A percentile compares a stretch with the other conserved stretches of the same genome.
Evolutionary conservation across 1,140 invertebrate species (phyloP).

Genomic region (Trichonephila clavipes): DNA sequence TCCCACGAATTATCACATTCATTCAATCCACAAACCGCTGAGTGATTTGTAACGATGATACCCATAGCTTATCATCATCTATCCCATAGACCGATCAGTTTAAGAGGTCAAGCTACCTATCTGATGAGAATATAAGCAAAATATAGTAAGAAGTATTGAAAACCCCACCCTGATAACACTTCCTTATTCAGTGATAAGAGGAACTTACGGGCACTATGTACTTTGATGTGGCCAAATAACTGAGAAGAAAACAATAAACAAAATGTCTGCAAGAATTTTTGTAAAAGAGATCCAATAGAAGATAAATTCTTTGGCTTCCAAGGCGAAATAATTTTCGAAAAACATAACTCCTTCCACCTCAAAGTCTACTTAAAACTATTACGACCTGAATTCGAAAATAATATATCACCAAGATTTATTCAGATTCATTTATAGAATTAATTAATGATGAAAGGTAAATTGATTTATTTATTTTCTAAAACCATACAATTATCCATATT

Average conservation of each 20-base stretch:
- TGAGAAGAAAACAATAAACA: background rate
- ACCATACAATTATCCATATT: too few relatives aligned
- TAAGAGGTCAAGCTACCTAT: conserved; percentile 44
- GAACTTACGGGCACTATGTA: background rate
- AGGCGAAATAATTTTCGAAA: too few relatives aligned
- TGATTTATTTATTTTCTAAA: too few relatives aligned
- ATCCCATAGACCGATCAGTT: background rate
- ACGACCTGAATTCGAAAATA: too few relatives aligned
- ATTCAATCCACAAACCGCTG: background rate
- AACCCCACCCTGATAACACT: conserved; percentile 3
- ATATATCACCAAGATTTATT: too few relatives aligned
- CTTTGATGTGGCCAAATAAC: background rate
- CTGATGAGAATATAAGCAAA: conserved; percentile 7
- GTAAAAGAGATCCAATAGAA: too few relatives aligned
- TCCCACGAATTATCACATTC: background rate
- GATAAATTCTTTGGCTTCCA: too few relatives aligned
- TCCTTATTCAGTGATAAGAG: background rate
- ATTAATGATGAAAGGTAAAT: too few relatives aligned
- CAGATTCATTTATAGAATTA: too few relatives aligned
- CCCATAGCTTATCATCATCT: background rate
- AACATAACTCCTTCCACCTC: too few relatives aligned
- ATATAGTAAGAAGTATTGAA: conserved; percentile 2
- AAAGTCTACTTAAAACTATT: too few relatives aligned
- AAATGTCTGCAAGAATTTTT: too few relatives aligned
- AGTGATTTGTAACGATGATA: conserved; percentile 20